A percentile compares a stretch with the other conserved stretches of the same genome.
Evolutionary conservation across 2,113 vertebrate genomes (phyloP).

Genomic region (Crocuta crocuta): DNA sequence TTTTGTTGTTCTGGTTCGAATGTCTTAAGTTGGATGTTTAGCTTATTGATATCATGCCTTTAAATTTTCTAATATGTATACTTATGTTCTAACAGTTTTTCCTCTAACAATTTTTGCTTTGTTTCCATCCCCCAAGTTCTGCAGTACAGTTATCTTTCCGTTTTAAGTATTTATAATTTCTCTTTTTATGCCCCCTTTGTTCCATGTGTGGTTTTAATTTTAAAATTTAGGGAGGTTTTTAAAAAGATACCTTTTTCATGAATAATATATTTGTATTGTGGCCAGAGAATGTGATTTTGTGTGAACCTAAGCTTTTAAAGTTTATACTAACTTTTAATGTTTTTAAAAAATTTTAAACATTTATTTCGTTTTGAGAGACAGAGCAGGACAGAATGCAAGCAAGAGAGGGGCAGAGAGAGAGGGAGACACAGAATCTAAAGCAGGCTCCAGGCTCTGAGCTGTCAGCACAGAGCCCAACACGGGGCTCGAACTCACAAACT

Average conservation of each 20-base stretch:
- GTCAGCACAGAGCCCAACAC: too few relatives aligned
- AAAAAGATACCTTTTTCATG: not conserved
- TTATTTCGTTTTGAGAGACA: too few relatives aligned
- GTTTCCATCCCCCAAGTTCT: not conserved
- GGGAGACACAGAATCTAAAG: too few relatives aligned
- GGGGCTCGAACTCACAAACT: too few relatives aligned
- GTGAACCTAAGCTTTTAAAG: not conserved
- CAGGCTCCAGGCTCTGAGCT: too few relatives aligned
- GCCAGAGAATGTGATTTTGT: not conserved
- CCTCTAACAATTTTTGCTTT: not conserved
- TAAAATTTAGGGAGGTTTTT: not conserved
- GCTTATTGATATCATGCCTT: not conserved
- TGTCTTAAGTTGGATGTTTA: not conserved
- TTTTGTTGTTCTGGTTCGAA: not conserved
- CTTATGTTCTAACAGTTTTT: not conserved
- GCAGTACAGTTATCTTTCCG: not conserved
- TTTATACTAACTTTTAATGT: too few relatives aligned
- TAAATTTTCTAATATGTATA: not conserved
- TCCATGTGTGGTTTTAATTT: not conserved
- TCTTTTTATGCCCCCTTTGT: not conserved
- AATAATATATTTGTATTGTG: not conserved
- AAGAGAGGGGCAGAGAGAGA: too few relatives aligned
- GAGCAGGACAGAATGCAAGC: too few relatives aligned
- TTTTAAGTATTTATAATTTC: not conserved
- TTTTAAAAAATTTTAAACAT: too few relatives aligned